Evolutionary conservation across 1,140 invertebrate genomes (phyloP).

Genomic region (Zaprionus kolodkinae): DNA sequence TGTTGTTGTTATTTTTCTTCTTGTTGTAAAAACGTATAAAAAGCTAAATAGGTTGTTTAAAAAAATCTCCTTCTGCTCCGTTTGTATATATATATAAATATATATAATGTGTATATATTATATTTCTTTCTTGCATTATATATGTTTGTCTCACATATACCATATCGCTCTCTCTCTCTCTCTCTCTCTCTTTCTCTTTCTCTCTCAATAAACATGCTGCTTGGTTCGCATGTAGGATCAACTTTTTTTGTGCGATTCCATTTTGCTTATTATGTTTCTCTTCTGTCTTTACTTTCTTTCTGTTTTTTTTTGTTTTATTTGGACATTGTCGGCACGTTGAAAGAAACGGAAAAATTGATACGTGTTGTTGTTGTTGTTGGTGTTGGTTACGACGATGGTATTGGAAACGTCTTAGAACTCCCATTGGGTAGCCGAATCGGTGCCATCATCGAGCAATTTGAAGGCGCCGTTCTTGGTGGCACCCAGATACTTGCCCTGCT

Average conservation of each 20-base stretch:
- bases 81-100: constrained; percentile 42
- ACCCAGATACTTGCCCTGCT: constrained; percentile 91
- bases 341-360: constrained; percentile 42
- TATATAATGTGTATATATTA: constrained; percentile 1
- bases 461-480: constrained; percentile 98
- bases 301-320: constrained; percentile 28
- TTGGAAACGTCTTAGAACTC: constrained; percentile 90
- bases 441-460: constrained; percentile 91
- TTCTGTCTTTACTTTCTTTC: constrained; percentile 1
- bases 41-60: constrained; percentile 75
- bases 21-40: constrained; percentile 76
- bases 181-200: neutral
- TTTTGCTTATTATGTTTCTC: constrained; percentile 27
- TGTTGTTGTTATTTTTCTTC: constrained; percentile 53
- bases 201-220: neutral
- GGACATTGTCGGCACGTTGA: constrained; percentile 40
- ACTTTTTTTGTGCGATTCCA: constrained; percentile 47
- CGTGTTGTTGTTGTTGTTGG: constrained; percentile 39
- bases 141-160: neutral
- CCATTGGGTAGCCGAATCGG: constrained; percentile 94
- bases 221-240: constrained; percentile 45
- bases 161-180: neutral
- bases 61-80: constrained; percentile 59
- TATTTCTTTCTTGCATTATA: neutral
- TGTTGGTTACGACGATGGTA: neutral